These are phyloP conservation scores for Plagodis dolabraria DNA, from an alignment of 2,888 invertebrate species.

Conservation along the genomic window DNA sequence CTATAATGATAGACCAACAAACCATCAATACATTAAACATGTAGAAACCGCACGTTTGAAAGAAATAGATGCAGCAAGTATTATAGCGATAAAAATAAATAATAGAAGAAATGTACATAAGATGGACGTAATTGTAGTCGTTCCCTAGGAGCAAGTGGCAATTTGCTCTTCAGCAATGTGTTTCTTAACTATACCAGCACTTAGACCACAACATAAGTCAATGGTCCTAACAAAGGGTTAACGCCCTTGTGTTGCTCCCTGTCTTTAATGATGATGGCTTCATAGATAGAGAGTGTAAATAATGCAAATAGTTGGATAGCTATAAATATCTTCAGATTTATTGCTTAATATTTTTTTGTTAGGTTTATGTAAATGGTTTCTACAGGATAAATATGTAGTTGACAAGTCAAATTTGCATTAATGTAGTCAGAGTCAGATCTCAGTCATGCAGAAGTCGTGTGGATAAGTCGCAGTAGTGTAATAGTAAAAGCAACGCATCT, in stretches of 20 bases:
- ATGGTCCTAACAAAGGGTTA: slow-evolving; percentile 17
- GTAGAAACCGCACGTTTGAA: slow-evolving; percentile 30
- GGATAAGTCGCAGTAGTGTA: too few relatives aligned
- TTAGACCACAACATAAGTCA: slow-evolving; percentile 19
- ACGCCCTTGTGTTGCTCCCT: slow-evolving; percentile 9
- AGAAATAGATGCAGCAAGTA: slow-evolving; percentile 30
- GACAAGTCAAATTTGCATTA: too few relatives aligned
- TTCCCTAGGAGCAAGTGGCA: slow-evolving; percentile 25
- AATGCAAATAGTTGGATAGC: background rate
- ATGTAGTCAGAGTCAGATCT: too few relatives aligned
- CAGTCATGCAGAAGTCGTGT: too few relatives aligned
- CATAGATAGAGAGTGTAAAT: too few relatives aligned
- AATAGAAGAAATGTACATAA: slow-evolving; percentile 6
- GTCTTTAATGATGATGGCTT: background rate
- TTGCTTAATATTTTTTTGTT: too few relatives aligned
- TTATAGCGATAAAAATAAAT: slow-evolving; percentile 8
- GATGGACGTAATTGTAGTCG: slow-evolving; percentile 15
- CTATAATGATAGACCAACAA: slow-evolving; percentile 34
- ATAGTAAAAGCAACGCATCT: too few relatives aligned
- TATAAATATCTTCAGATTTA: too few relatives aligned
- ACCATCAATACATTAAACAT: slow-evolving; percentile 24
- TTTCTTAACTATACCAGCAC: slow-evolving; percentile 50
- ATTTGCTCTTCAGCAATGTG: slow-evolving; percentile 39
- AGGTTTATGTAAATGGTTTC: too few relatives aligned
- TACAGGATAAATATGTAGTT: too few relatives aligned